Evolutionary conservation across 2,113 vertebrate genomes (phyloP).

Genomic region (Oreocharis arfaki): DNA sequence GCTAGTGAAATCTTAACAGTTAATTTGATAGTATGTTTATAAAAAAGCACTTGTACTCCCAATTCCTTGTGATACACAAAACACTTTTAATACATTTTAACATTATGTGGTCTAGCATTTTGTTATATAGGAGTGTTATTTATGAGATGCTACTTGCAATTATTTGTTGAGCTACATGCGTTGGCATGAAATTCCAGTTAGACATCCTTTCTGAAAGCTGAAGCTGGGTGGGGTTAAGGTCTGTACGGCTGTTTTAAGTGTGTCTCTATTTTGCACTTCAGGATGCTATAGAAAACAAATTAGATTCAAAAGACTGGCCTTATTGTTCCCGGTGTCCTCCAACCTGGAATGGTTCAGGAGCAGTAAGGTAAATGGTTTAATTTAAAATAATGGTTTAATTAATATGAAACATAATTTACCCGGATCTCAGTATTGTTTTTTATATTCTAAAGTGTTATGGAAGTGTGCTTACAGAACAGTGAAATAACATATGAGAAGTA

Average conservation of each 20-base stretch:
- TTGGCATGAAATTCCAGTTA: background rate
- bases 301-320: slow-evolving; percentile 91
- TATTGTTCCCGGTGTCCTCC: slow-evolving; percentile 88
- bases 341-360: slow-evolving; percentile 92
- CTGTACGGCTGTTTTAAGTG: background rate
- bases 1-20: background rate
- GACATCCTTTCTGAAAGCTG: background rate
- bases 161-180: background rate
- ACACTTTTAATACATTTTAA: background rate
- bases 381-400: too few species aligned
- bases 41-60: background rate
- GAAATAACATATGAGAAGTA: background rate
- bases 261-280: slow-evolving; percentile 33
- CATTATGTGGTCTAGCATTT: background rate
- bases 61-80: background rate
- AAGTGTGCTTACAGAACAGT: background rate
- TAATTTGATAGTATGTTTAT: background rate
- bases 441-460: background rate
- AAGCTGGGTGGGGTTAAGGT: background rate
- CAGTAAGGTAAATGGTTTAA: slow-evolving; percentile 79
- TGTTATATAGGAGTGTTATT: background rate
- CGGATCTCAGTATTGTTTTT: background rate
- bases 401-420: background rate
- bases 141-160: background rate
- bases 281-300: slow-evolving; percentile 93